Percentiles rank a stretch among this genome's conserved stretches.
phyloP scores from a whole-genome alignment of 2,113 vertebrate genomes.

The Psittacara wagleri region DNA sequence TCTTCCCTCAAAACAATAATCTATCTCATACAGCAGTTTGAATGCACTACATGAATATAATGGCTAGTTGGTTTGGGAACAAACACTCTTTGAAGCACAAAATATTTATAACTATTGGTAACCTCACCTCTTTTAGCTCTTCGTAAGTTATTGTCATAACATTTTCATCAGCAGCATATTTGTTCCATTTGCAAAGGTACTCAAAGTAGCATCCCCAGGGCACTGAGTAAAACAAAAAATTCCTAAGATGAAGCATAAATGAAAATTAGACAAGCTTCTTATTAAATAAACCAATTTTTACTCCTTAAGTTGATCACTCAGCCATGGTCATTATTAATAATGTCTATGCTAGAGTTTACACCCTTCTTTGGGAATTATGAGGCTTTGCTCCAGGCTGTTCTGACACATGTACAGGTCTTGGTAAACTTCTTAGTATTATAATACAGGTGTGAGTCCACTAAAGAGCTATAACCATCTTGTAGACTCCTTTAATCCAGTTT shows the following conservation, averaged over 20 bases:
- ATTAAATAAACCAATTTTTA: background rate
- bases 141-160: constrained; percentile 79
- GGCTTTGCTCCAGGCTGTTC: background rate
- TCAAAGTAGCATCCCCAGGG: constrained; percentile 80
- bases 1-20: background rate
- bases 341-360: background rate
- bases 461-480: background rate
- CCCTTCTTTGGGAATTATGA: background rate
- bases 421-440: background rate
- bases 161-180: constrained; percentile 65
- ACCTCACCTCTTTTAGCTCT: constrained; percentile 78
- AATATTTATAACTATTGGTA: background rate
- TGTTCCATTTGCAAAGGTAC: constrained; percentile 75
- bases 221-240: constrained; percentile 54
- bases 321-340: background rate
- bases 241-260: background rate
- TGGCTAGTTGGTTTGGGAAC: background rate
- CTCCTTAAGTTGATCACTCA: background rate
- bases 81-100: background rate
- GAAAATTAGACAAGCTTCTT: background rate
- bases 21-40: background rate
- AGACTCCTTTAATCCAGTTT: background rate
- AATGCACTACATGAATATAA: background rate
- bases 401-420: rapidly evolving
- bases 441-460: background rate